A percentile compares a stretch with the other conserved stretches of the same genome.
phyloP scores from a whole-genome alignment of 2,113 vertebrate species.

The Xiphophorus maculatus region DNA sequence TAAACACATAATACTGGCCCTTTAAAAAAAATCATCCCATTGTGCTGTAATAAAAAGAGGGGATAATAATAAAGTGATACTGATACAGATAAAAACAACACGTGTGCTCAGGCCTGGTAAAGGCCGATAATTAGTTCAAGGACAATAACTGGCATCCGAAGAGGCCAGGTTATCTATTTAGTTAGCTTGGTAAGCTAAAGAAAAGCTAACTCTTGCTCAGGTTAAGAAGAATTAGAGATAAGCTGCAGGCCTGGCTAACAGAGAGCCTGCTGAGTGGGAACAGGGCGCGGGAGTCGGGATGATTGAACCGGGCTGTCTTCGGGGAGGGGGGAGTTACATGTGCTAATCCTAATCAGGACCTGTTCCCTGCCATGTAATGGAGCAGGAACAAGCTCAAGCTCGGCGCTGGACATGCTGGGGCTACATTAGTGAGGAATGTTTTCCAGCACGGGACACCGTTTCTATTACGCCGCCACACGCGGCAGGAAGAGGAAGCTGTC shows the following conservation, averaged over 20 bases:
- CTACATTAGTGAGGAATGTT: constrained; percentile 86
- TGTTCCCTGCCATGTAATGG: constrained; percentile 81
- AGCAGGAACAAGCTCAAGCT: constrained; percentile 73
- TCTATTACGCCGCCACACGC: constrained; percentile 82
- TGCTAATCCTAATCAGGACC: constrained; percentile 82
- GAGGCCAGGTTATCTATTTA: neutral
- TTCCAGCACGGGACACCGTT: constrained; percentile 78
- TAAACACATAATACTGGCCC: too few species aligned
- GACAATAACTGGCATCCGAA: neutral
- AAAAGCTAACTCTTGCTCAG: neutral
- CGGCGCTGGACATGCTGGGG: constrained; percentile 71
- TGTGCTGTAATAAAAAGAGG: too few species aligned
- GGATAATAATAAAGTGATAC: too few species aligned
- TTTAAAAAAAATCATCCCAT: too few species aligned
- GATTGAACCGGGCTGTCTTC: constrained; percentile 72
- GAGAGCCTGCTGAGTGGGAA: constrained; percentile 51
- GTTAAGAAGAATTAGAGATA: constrained; percentile 4
- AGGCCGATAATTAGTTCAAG: neutral
- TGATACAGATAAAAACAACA: too few species aligned
- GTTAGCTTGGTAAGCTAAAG: neutral
- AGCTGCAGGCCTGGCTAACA: constrained; percentile 33
- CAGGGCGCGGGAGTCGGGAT: constrained; percentile 56
- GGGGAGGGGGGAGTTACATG: constrained; percentile 70
- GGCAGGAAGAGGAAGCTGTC: constrained; percentile 85
- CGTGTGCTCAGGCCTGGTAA: neutral